Percentiles rank a stretch among this genome's conserved stretches.
Conservation (phyloP, 2,113 vertebrate genomes). For the Corythoichthys haematopterus region DNA sequence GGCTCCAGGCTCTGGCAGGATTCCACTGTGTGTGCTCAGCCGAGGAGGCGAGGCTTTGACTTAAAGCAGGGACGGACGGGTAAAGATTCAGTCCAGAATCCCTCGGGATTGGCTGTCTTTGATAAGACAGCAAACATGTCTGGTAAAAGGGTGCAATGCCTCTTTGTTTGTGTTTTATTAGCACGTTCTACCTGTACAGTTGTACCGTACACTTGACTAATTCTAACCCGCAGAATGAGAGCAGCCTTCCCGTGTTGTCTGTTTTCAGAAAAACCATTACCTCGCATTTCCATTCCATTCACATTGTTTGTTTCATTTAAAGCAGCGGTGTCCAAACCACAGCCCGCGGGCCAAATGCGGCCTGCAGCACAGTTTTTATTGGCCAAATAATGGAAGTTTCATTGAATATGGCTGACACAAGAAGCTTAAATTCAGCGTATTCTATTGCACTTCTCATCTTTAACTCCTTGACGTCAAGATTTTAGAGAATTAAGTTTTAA, state of each 20-base stretch:
- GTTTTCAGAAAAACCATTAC: background rate
- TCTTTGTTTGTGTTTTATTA: slow-evolving; percentile 23
- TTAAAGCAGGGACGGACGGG: slow-evolving; percentile 55
- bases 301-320: slow-evolving; percentile 16
- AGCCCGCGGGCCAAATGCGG: too few species aligned
- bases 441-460: too few species aligned
- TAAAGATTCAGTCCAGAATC: slow-evolving; percentile 51
- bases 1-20: slow-evolving; percentile 31
- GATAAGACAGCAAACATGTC: slow-evolving; percentile 47
- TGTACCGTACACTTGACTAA: slow-evolving; percentile 3
- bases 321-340: background rate
- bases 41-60: slow-evolving; percentile 47
- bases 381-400: too few species aligned
- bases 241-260: background rate
- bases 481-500: too few species aligned
- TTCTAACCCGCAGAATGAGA: background rate
- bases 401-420: too few species aligned
- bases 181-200: slow-evolving; percentile 23
- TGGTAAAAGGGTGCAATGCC: slow-evolving; percentile 34
- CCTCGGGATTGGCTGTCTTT: slow-evolving; percentile 52
- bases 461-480: too few species aligned
- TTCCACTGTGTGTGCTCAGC: slow-evolving; percentile 34
- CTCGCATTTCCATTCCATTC: slow-evolving; percentile 16
- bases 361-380: too few species aligned
- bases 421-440: too few species aligned